These are phyloP conservation scores for Aegithalos caudatus DNA, from an alignment of 2,113 vertebrate species.

Conservation along the genomic window DNA sequence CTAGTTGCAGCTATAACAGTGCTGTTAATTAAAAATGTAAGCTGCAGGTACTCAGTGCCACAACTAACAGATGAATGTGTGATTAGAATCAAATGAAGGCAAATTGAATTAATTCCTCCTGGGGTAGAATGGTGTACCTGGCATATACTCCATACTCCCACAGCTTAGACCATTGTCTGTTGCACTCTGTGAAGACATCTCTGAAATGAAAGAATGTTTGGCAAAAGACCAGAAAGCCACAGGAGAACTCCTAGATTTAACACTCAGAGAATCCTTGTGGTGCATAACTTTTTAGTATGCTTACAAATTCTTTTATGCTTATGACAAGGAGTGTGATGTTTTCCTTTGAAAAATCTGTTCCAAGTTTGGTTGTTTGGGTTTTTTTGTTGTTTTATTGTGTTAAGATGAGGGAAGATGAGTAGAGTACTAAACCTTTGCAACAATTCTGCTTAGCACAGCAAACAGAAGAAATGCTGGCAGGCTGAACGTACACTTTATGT, in stretches of 20 bases:
- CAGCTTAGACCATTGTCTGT: background rate
- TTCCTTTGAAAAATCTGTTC: background rate
- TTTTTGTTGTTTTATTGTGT: too few relatives aligned
- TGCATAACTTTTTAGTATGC: background rate
- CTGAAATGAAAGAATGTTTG: background rate
- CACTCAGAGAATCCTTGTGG: background rate
- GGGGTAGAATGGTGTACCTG: background rate
- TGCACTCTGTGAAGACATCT: background rate
- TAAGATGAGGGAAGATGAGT: fast-evolving
- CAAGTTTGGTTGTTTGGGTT: background rate
- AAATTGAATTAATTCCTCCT: conserved; percentile 51
- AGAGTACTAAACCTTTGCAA: background rate
- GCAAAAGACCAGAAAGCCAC: background rate
- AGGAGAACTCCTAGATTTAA: background rate
- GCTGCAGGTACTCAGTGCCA: background rate
- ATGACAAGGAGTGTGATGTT: background rate
- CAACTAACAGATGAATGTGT: conserved; percentile 28
- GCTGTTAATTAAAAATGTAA: conserved; percentile 40
- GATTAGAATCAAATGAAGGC: conserved; percentile 43
- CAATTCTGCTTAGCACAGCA: background rate
- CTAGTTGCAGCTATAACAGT: background rate
- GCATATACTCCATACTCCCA: background rate
- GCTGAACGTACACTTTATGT: background rate
- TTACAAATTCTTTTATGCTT: background rate
- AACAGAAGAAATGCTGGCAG: background rate